Percentiles rank a stretch among this genome's conserved stretches.
Evolutionary conservation across 1,140 invertebrate genomes (phyloP).

Genomic region (Dendroctonus ponderosae): DNA sequence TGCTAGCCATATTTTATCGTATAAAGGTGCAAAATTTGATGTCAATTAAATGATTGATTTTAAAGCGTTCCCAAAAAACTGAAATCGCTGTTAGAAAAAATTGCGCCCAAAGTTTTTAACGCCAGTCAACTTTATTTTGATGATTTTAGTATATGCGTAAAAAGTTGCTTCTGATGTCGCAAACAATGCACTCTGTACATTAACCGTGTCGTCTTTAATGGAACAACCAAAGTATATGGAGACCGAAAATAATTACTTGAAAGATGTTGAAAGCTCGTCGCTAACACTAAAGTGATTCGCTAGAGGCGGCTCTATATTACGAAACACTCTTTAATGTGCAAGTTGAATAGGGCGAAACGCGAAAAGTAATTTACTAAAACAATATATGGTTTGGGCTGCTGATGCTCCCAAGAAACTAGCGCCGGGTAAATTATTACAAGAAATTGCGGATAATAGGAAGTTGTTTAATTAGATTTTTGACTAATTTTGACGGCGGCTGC

Average conservation of each 20-base stretch:
- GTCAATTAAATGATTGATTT: too few relatives aligned
- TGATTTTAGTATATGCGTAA: too few relatives aligned
- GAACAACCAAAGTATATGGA: neutral
- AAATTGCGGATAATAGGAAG: neutral
- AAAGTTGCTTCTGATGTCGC: too few relatives aligned
- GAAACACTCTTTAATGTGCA: conserved; percentile 28
- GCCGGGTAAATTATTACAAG: conserved; percentile 15
- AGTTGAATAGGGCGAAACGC: conserved; percentile 22
- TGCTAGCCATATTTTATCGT: too few relatives aligned
- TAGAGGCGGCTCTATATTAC: conserved; percentile 28
- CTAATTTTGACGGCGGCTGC: conserved; percentile 3
- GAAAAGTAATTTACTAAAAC: conserved; percentile 27
- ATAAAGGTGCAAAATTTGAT: too few relatives aligned
- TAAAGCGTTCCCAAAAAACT: too few relatives aligned
- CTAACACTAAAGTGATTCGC: conserved; percentile 34
- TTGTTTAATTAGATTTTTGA: too few relatives aligned
- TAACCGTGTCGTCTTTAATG: too few relatives aligned
- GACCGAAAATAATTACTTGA: conserved; percentile 32
- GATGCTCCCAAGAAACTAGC: conserved; percentile 3
- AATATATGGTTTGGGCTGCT: conserved; percentile 11
- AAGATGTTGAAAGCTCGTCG: conserved; percentile 35
- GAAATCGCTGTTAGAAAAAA: too few relatives aligned
- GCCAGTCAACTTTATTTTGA: too few relatives aligned
- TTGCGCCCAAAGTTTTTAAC: too few relatives aligned
- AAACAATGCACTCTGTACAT: too few relatives aligned